Conservation (phyloP, 2,113 vertebrate species). For the Hassar affinis region DNA sequence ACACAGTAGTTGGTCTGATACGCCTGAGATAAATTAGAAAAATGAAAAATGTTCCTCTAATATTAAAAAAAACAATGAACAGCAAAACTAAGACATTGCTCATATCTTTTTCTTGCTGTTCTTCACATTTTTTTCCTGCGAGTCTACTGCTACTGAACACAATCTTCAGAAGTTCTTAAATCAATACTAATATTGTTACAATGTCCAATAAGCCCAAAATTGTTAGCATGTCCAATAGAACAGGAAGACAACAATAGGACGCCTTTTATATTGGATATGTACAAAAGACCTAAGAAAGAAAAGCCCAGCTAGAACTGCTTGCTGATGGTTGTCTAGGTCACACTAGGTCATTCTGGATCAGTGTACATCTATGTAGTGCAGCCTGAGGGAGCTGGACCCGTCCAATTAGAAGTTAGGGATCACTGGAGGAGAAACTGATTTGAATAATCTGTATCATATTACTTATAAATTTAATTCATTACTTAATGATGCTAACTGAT, state of each 20-base stretch:
- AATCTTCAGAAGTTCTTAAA: neutral
- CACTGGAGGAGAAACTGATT: neutral
- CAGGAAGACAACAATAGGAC: neutral
- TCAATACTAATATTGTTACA: neutral
- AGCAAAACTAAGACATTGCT: neutral
- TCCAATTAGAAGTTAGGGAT: conserved; percentile 11
- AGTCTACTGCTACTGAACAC: neutral
- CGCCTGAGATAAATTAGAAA: neutral
- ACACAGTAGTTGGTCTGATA: neutral
- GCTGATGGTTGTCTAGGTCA: conserved; percentile 49
- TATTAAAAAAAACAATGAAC: neutral
- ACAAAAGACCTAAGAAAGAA: conserved; percentile 11
- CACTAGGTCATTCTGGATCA: conserved; percentile 49
- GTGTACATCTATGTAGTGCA: conserved; percentile 55
- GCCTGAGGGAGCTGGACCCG: conserved; percentile 45
- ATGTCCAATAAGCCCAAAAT: neutral
- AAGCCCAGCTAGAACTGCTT: conserved; percentile 57
- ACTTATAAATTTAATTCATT: neutral
- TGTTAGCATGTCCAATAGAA: neutral
- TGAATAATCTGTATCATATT: neutral
- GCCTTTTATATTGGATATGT: neutral
- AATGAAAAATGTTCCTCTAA: neutral
- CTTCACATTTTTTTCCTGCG: neutral
- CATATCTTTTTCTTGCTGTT: neutral
- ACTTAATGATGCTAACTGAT: neutral